These are phyloP conservation scores for Ranitomeya variabilis DNA, from an alignment of 2,113 vertebrate species.

Conservation along the genomic window DNA sequence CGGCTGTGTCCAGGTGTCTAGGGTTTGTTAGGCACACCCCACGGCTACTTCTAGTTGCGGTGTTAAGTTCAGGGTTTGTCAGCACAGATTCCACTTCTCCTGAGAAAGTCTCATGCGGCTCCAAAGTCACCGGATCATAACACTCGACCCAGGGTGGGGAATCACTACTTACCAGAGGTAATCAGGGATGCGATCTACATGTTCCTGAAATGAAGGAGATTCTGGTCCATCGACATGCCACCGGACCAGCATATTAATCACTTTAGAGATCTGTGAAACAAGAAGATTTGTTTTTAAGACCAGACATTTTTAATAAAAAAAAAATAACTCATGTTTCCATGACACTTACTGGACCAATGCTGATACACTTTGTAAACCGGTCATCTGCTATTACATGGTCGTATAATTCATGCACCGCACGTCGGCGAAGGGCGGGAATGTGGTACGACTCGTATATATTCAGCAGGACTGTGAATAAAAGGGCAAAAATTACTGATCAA, in stretches of 20 bases:
- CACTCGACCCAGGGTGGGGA: not conserved
- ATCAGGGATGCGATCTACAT: conserved; percentile 88
- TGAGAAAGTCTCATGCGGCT: too few species aligned
- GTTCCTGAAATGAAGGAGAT: conserved; percentile 83
- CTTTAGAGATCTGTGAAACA: conserved; percentile 88
- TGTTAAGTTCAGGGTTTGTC: too few species aligned
- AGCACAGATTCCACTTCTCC: too few species aligned
- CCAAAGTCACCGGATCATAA: too few species aligned
- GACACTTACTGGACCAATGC: conserved; percentile 85
- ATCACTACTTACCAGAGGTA: conserved; percentile 86
- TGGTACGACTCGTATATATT: conserved; percentile 90
- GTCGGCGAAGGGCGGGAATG: conserved; percentile 73
- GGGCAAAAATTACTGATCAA: not conserved
- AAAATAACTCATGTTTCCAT: too few species aligned
- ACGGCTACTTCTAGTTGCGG: too few species aligned
- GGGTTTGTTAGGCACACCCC: too few species aligned
- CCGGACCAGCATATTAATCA: conserved; percentile 92
- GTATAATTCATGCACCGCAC: conserved; percentile 77
- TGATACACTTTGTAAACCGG: conserved; percentile 89
- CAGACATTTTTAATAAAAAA: not conserved
- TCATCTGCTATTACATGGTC: conserved; percentile 91
- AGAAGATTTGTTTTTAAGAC: not conserved
- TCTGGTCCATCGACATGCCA: conserved; percentile 84
- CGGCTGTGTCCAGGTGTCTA: too few species aligned
- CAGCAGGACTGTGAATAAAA: conserved; percentile 73